These are phyloP conservation scores for Zootermopsis nevadensis DNA, from an alignment of 2,888 invertebrate species.

Conservation along the genomic window DNA sequence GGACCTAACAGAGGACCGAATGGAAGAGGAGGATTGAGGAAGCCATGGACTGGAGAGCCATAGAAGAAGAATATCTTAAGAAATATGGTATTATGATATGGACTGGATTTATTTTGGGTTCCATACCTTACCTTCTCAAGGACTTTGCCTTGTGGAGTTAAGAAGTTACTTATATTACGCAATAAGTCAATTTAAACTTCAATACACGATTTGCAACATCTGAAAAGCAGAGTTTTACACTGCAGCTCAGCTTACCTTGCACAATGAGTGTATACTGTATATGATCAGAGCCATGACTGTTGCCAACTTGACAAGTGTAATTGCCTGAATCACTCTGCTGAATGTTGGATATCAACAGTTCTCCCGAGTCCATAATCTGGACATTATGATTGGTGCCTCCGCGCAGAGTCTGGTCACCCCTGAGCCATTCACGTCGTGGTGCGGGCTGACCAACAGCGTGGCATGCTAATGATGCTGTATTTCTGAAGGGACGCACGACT, in stretches of 20 bases:
- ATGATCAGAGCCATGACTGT: conserved; percentile 75
- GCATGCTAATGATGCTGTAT: conserved; percentile 73
- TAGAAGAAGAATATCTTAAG: too few species aligned
- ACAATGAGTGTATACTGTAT: conserved; percentile 74
- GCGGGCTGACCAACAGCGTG: conserved; percentile 71
- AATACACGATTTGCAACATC: too few species aligned
- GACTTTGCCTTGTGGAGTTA: too few species aligned
- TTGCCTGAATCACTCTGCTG: conserved; percentile 76
- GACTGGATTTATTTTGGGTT: too few species aligned
- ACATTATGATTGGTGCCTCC: conserved; percentile 66
- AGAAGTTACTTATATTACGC: too few species aligned
- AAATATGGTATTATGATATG: too few species aligned
- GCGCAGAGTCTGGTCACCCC: conserved; percentile 68
- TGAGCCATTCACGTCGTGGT: conserved; percentile 74
- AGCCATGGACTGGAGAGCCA: too few species aligned
- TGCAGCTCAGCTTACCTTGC: conserved; percentile 64
- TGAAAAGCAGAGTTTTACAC: too few species aligned
- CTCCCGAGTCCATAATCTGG: conserved; percentile 73
- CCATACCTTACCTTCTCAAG: too few species aligned
- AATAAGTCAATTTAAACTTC: too few species aligned
- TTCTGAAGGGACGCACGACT: conserved; percentile 75
- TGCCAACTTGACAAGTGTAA: conserved; percentile 78
- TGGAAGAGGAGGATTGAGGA: too few species aligned
- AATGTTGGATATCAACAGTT: conserved; percentile 72
- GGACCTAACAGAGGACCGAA: too few species aligned